Conservation (phyloP, 64 coral and sea anemone species). For the Pocillopora damicornis region DNA sequence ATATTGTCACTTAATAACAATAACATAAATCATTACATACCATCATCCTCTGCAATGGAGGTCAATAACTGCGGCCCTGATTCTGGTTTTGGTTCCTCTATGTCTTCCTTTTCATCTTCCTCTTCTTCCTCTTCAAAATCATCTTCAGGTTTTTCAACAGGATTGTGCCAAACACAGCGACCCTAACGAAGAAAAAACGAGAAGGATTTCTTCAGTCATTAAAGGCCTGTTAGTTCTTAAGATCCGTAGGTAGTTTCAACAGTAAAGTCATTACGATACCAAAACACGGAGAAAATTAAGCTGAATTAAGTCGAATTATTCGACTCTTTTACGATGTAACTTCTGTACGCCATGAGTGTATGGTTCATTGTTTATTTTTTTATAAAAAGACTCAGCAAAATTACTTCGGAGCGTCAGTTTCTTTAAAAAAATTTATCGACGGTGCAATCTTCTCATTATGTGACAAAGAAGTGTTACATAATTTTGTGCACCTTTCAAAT, state of each 20-base stretch:
- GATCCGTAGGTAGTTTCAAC: no score
- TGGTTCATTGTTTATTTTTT: no score
- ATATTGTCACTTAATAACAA: no score
- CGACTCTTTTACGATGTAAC: no score
- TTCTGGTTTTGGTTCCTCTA: conserved; percentile 86
- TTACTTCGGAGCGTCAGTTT: no score
- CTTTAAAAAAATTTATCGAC: no score
- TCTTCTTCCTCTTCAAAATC: conserved; percentile 99
- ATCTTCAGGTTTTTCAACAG: conserved; percentile 91
- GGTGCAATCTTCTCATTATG: no score
- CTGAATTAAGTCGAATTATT: no score
- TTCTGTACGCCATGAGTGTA: no score
- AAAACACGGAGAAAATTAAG: not conserved
- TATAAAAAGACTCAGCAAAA: no score
- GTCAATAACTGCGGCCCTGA: conserved; percentile 80
- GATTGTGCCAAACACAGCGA: conserved; percentile 93
- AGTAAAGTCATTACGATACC: not conserved
- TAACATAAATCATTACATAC: conserved; percentile 14
- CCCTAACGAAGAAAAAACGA: conserved; percentile 39
- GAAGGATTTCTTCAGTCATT: not conserved
- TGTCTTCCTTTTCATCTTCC: conserved; percentile 78
- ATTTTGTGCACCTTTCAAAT: no score
- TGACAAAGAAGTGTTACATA: no score
- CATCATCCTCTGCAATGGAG: conserved; percentile 77
- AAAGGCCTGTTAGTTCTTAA: not conserved